Percentiles rank a stretch among this genome's conserved stretches.
Evolutionary conservation across 2,888 invertebrate species (phyloP).

Genomic region (Adela reaumurella): DNA sequence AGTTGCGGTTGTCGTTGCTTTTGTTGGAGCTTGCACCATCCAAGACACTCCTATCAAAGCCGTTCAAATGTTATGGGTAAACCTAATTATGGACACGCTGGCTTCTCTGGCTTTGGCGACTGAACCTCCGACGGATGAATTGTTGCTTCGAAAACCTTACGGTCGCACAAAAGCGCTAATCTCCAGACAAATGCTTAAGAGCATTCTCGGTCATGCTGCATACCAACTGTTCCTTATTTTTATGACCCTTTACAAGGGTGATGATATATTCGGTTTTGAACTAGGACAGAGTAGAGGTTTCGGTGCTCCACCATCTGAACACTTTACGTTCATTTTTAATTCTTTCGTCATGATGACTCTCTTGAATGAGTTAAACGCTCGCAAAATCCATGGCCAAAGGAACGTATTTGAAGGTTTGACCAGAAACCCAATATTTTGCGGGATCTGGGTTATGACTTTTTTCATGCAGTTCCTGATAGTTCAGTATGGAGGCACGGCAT

Average conservation of each 20-base stretch:
- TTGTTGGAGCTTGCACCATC: constrained; percentile 41
- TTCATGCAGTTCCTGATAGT: constrained; percentile 73
- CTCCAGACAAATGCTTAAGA: constrained; percentile 54
- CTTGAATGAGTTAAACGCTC: constrained; percentile 87
- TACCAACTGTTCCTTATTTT: constrained; percentile 55
- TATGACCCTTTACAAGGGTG: constrained; percentile 48
- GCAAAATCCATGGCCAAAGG: constrained; percentile 86
- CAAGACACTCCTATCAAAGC: constrained; percentile 28
- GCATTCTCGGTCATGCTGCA: constrained; percentile 52
- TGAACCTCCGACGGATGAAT: constrained; percentile 48
- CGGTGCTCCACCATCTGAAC: constrained; percentile 32
- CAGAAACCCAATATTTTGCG: constrained; percentile 80
- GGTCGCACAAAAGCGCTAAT: constrained; percentile 51
- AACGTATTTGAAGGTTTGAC: constrained; percentile 82
- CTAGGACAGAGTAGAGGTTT: constrained; percentile 26
- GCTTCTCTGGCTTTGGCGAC: constrained; percentile 57
- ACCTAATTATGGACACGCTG: constrained; percentile 59
- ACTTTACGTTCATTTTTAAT: constrained; percentile 66
- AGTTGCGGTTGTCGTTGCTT: constrained; percentile 56
- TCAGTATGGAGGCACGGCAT: constrained; percentile 77
- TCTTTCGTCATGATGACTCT: constrained; percentile 76
- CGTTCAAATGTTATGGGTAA: constrained; percentile 61
- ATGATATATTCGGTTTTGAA: constrained; percentile 49
- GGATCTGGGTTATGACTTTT: constrained; percentile 78
- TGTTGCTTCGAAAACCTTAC: constrained; percentile 47